Evolutionary conservation across 2,113 vertebrate genomes (phyloP).

Genomic region (Oophaga pumilio): DNA sequence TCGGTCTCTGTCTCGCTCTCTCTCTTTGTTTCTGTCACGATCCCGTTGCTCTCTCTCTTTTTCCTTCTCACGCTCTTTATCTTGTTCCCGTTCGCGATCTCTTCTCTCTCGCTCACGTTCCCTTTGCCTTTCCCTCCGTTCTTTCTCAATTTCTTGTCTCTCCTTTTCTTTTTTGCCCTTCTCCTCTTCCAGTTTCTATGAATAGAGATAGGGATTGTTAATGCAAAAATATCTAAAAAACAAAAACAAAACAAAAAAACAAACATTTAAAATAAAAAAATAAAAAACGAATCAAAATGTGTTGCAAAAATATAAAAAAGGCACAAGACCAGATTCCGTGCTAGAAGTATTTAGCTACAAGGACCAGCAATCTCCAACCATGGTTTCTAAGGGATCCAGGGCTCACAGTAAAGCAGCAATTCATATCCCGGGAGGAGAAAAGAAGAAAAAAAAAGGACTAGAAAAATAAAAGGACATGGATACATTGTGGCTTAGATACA

Average conservation of each 20-base stretch:
- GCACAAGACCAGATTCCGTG: slow-evolving; percentile 74
- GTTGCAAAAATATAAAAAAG: slow-evolving; percentile 62
- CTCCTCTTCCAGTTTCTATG: slow-evolving; percentile 98
- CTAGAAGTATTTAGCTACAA: slow-evolving; percentile 73
- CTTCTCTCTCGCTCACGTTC: slow-evolving; percentile 94
- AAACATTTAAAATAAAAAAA: background rate
- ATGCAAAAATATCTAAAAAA: slow-evolving; percentile 2
- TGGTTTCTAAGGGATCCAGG: slow-evolving; percentile 66
- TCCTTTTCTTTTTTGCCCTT: slow-evolving; percentile 98
- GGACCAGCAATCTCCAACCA: slow-evolving; percentile 75
- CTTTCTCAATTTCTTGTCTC: slow-evolving; percentile 91
- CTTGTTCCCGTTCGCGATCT: slow-evolving; percentile 90
- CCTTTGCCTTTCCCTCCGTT: slow-evolving; percentile 93
- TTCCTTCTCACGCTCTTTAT: slow-evolving; percentile 87
- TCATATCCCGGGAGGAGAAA: background rate
- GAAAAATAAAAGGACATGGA: background rate
- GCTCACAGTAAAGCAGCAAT: slow-evolving; percentile 59
- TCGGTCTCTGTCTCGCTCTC: slow-evolving; percentile 83
- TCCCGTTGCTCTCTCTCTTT: slow-evolving; percentile 84
- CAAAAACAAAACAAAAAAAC: background rate
- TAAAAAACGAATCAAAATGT: slow-evolving; percentile 38
- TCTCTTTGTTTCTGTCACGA: slow-evolving; percentile 86
- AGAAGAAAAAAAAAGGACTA: background rate
- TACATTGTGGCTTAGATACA: background rate
- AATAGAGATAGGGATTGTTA: slow-evolving; percentile 83